Evolutionary conservation across 1,140 invertebrate species (phyloP), one percentile per base, ranked within the genome.

Genomic region (Caenorhabditis briggsae): DNA sequence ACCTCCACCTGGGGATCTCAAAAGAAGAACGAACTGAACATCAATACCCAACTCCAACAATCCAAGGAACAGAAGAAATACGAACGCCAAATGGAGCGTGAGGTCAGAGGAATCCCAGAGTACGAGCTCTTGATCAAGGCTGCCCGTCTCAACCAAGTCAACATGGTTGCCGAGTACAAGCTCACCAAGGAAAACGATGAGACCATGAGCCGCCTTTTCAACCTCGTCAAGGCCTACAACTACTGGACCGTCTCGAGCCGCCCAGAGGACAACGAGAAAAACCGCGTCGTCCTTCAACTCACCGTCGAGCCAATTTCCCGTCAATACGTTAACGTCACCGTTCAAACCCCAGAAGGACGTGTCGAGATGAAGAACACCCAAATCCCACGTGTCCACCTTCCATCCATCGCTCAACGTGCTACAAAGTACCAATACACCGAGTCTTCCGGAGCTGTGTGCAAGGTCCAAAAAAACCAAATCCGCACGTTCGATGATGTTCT

Each of bases 221-320:
- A 87, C n/a, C n/a, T 89, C 58, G 33, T 89, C 78, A 89, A 89
- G 61, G 70, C 61, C 8, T 82, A 87, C 61, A 55, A 85, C 53
- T 85, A 50, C 70, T 89, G 88, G 86, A 78, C 41, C n/a, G 87
- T 61, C 55, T 23, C 25, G 2, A 56, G 46, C 64, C 53, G 88
- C 6, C n/a, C 74, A 41, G 48, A 53, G 25, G n/a, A 78, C 25
- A 84, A 87, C 33, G 20, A 89, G 56, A 20, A 61, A 6, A 48
- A 82, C 16, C 74, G 53, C 11, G 78, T 83, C 48, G 23, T 82
- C 50, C 33, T 89, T 41, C 86, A 88, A 56, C 50, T 85, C 25
- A 84, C 89, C 25, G 89, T 91, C 59, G 90, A 91, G 41, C 90
- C 90, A 55, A 46, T 88, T 11, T 87, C 82, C 70, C 88, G 85